These are phyloP conservation scores for Meandrina meandrites DNA, from an alignment of 92 coral and sea anemone species.

Conservation along the genomic window DNA sequence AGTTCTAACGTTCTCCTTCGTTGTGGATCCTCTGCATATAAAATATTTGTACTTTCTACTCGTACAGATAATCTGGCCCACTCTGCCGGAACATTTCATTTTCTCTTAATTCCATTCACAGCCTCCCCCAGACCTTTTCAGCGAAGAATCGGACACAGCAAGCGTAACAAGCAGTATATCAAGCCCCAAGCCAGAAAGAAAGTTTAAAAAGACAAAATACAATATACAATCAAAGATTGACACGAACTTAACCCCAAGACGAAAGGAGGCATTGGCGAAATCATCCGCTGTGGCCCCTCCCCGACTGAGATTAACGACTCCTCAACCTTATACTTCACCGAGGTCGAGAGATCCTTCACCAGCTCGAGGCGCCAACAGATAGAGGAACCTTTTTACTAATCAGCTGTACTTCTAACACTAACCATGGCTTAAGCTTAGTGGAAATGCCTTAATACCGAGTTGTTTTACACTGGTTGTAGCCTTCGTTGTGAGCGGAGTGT, in stretches of 20 bases:
- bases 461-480: neutral
- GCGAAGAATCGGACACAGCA: conserved; percentile 45
- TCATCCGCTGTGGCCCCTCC: conserved; percentile 5
- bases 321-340: conserved; percentile 22
- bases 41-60: no score
- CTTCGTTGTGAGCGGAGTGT: neutral
- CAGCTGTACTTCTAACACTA: neutral
- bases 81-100: neutral
- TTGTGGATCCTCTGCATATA: no score
- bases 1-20: no score
- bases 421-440: neutral
- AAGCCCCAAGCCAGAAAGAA: conserved; percentile 26
- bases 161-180: conserved; percentile 42
- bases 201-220: conserved; percentile 17
- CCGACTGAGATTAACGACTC: conserved; percentile 14
- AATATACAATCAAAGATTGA: conserved; percentile 24
- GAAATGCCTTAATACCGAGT: neutral
- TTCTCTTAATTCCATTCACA: neutral
- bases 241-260: conserved; percentile 31
- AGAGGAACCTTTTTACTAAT: neutral
- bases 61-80: no score
- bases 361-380: conserved; percentile 27
- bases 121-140: conserved; percentile 1
- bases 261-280: conserved; percentile 26
- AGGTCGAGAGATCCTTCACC: conserved; percentile 47